phyloP scores from a whole-genome alignment of 2,113 vertebrate species.

The Calyptomena viridis region DNA sequence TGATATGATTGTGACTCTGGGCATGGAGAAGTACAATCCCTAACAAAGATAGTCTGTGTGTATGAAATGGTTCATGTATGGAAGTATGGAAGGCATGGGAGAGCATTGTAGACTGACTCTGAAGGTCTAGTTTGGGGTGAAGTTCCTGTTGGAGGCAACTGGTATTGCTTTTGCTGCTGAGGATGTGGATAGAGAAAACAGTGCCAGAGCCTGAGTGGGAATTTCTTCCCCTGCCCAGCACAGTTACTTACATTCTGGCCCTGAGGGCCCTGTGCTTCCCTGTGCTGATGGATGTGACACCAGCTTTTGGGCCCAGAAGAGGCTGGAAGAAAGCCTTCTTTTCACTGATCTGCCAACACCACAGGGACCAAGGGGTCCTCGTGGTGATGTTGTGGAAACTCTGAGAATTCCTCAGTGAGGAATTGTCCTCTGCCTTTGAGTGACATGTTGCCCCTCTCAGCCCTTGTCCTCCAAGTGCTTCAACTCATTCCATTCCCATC shows the following conservation, averaged over 20 bases:
- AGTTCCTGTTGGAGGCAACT: neutral
- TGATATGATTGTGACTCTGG: neutral
- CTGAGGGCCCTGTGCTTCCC: neutral
- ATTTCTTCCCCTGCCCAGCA: neutral
- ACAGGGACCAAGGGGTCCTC: neutral
- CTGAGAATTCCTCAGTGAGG: neutral
- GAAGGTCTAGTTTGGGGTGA: neutral
- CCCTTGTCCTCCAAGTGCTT: neutral
- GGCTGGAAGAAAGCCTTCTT: neutral
- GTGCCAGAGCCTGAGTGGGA: neutral
- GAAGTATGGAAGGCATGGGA: neutral
- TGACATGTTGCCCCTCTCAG: neutral
- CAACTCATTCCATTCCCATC: neutral
- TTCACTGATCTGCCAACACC: neutral
- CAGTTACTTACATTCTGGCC: accelerated
- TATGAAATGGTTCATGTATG: neutral
- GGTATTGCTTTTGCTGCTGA: neutral
- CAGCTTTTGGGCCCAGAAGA: neutral
- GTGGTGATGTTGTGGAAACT: neutral
- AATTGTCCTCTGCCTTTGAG: neutral
- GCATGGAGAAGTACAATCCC: neutral
- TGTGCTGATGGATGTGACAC: neutral
- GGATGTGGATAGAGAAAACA: neutral
- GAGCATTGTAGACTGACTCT: accelerated
- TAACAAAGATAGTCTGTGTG: neutral